Percentiles rank a stretch among this genome's conserved stretches.
phyloP scores from a whole-genome alignment of 2,113 vertebrate genomes.

The Hypomesus transpacificus region DNA sequence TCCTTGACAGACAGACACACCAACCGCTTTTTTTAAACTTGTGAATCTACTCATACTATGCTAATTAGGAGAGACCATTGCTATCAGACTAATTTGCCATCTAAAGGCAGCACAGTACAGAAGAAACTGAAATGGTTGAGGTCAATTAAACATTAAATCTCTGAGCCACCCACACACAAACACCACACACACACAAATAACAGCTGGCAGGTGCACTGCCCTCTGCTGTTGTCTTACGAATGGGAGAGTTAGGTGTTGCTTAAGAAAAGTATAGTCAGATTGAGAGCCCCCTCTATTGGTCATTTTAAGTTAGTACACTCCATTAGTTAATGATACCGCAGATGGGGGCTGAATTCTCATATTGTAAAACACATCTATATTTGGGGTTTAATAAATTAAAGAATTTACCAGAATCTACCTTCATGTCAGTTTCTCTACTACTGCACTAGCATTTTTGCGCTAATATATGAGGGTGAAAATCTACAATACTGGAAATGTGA shows the following conservation, averaged over 20 bases:
- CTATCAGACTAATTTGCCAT: no score
- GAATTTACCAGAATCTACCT: no score
- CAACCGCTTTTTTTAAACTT: neutral
- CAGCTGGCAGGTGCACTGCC: neutral
- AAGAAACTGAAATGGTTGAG: no score
- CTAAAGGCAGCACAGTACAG: no score
- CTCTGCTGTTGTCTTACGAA: neutral
- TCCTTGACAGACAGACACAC: neutral
- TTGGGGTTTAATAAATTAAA: neutral
- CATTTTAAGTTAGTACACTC: slow-evolving; percentile 70
- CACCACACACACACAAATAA: neutral
- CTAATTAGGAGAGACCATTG: no score
- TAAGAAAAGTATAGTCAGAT: slow-evolving; percentile 49
- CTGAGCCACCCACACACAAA: neutral
- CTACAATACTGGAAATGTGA: no score
- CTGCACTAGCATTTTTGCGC: neutral
- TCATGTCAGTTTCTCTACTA: neutral
- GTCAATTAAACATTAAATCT: no score
- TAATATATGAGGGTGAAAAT: neutral
- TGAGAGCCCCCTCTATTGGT: slow-evolving; percentile 77
- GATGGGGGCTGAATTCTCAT: neutral
- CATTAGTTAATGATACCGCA: slow-evolving; percentile 55
- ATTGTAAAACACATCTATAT: neutral
- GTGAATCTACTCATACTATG: neutral
- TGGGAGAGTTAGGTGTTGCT: neutral